A percentile compares a stretch with the other conserved stretches of the same genome.
Conservation (phyloP, 2,113 vertebrate species). For the Myrmecobius fasciatus region DNA sequence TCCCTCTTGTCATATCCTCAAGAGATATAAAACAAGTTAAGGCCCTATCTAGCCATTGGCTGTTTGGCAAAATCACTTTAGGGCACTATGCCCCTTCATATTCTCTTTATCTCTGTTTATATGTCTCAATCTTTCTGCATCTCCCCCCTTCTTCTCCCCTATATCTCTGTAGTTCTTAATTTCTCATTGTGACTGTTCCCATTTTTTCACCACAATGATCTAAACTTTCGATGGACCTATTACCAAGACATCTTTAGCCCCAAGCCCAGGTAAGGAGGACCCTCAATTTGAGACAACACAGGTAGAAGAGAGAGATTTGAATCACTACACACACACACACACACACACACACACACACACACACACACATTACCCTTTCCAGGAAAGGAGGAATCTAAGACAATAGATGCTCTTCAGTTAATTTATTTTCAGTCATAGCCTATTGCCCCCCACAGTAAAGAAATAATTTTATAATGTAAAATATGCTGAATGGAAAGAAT, state of each 20-base stretch:
- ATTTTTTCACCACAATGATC: background rate
- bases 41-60: background rate
- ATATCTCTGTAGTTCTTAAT: background rate
- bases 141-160: background rate
- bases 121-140: background rate
- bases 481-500: background rate
- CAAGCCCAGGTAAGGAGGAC: constrained; percentile 57
- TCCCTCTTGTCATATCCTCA: background rate
- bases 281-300: background rate
- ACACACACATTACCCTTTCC: background rate
- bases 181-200: background rate
- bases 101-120: background rate
- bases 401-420: background rate
- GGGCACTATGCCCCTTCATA: background rate
- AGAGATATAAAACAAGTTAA: background rate
- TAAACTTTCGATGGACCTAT: background rate
- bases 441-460: background rate
- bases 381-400: background rate
- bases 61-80: background rate
- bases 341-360: too few relatives aligned
- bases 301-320: background rate
- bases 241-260: background rate
- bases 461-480: too few relatives aligned
- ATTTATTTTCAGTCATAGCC: background rate
- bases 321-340: too few relatives aligned